Evolutionary conservation across 1,140 invertebrate genomes (phyloP).

Genomic region (Brachionus rotundiformis): DNA sequence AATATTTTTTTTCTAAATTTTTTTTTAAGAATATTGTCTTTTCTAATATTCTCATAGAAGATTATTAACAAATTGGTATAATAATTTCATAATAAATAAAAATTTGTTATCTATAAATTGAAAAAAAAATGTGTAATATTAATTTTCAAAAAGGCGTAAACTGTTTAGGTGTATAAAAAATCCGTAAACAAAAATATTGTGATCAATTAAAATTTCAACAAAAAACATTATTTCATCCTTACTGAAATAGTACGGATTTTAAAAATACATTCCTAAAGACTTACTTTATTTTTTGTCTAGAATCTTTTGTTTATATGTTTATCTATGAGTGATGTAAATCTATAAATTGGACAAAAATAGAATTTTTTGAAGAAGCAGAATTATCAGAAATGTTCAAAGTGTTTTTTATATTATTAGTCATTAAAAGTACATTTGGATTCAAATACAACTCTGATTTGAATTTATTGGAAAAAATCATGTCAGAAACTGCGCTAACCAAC

Average conservation of each 20-base stretch:
- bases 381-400: background rate
- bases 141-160: background rate
- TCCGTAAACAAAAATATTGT: background rate
- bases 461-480: slow-evolving; percentile 11
- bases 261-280: too few relatives aligned
- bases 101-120: background rate
- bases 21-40: background rate
- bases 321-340: background rate
- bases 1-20: background rate
- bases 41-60: background rate
- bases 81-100: background rate
- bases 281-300: background rate
- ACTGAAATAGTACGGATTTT: background rate
- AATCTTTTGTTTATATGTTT: background rate
- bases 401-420: slow-evolving; percentile 5
- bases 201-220: background rate
- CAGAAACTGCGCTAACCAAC: background rate
- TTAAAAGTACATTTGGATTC: background rate
- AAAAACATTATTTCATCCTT: background rate
- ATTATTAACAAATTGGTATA: background rate
- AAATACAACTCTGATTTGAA: background rate
- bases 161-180: background rate
- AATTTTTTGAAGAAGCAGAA: background rate
- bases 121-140: slow-evolving; percentile 4
- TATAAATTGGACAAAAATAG: background rate